These are phyloP conservation scores for Halcyon chelicuti DNA, from an alignment of 2,797 vertebrate genomes.

Conservation along the genomic window DNA sequence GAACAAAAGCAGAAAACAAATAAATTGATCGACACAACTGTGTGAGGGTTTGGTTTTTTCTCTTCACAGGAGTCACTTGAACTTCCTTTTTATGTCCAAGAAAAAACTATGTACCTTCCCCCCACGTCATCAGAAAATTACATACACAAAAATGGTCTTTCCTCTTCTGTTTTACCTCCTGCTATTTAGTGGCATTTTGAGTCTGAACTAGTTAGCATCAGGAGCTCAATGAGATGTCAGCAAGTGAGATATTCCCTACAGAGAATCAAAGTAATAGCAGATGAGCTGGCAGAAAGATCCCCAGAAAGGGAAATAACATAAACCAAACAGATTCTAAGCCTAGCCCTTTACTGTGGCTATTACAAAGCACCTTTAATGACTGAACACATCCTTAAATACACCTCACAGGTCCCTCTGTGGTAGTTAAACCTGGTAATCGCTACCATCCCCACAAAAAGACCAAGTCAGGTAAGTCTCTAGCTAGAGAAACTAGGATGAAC, in stretches of 20 bases:
- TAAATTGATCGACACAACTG: neutral
- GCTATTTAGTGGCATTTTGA: neutral
- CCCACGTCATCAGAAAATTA: neutral
- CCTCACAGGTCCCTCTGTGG: neutral
- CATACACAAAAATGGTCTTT: neutral
- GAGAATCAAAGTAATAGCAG: slow-evolving; percentile 8
- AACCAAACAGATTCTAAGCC: neutral
- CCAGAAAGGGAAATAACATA: neutral
- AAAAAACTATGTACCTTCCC: neutral
- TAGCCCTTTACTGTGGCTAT: neutral
- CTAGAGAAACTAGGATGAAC: neutral
- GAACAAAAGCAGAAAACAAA: neutral
- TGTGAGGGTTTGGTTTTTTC: too few relatives aligned
- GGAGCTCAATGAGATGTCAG: neutral
- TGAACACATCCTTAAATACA: neutral
- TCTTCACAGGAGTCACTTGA: neutral
- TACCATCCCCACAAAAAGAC: neutral
- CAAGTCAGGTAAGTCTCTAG: neutral
- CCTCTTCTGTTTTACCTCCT: neutral
- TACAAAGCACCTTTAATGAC: neutral
- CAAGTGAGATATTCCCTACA: neutral
- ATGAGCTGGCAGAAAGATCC: neutral
- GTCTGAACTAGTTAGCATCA: neutral
- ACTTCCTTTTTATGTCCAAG: neutral
- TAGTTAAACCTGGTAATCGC: neutral